phyloP scores from a whole-genome alignment of 2,888 invertebrate species.

The Hydriomena furcata region DNA sequence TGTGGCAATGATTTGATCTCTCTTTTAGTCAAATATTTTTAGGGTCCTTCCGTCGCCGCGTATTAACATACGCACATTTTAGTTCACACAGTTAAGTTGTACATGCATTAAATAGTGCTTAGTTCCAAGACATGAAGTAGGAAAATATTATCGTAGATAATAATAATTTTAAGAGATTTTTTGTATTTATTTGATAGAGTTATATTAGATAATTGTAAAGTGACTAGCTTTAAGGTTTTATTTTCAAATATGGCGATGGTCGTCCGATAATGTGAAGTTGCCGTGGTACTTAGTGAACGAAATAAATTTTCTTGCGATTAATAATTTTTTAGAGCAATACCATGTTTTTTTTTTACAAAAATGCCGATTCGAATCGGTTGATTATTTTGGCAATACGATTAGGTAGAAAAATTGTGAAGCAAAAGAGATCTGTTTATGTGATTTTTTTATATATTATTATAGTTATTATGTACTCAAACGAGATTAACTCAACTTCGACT shows the following conservation, averaged over 20 bases:
- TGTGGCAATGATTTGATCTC: conserved; percentile 89
- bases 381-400: conserved; percentile 37
- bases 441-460: conserved; percentile 60
- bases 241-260: conserved; percentile 79
- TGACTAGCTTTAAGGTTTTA: conserved; percentile 73
- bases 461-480: conserved; percentile 73
- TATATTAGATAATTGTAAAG: conserved; percentile 83
- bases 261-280: conserved; percentile 66
- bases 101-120: conserved; percentile 75
- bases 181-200: conserved; percentile 83
- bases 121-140: conserved; percentile 81
- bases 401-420: conserved; percentile 39
- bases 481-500: conserved; percentile 70
- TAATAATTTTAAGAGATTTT: conserved; percentile 72
- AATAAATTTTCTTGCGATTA: conserved; percentile 66
- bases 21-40: conserved; percentile 88
- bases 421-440: conserved; percentile 73
- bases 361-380: neutral
- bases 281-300: conserved; percentile 75
- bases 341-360: conserved; percentile 1
- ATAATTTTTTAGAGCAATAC: conserved; percentile 12
- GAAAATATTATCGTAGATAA: conserved; percentile 81
- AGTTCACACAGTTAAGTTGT: conserved; percentile 59
- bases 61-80: conserved; percentile 50
- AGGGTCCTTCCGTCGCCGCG: conserved; percentile 67